Base-by-base conservation (phyloP, 2,888 invertebrate genomes). In the Acrobasis repandana region DNA sequence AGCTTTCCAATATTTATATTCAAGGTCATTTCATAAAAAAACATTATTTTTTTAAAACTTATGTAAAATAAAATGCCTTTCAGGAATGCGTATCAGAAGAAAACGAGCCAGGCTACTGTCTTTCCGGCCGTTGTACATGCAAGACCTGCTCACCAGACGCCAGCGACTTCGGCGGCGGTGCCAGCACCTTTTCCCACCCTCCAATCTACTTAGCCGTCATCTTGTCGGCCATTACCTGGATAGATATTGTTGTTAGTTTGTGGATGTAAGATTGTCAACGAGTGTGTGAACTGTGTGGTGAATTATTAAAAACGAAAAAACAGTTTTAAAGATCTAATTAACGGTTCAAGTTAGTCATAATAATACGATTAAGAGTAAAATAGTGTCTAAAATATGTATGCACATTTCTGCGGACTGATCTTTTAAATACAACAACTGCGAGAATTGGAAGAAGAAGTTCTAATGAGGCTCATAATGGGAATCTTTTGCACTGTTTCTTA, bases 71-170 rank as follows among this genome's bases (percentile, higher is more conserved):
- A 43, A 14, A 38, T 18, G 18, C 34, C 46, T 67, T 69, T 9
- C 75, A 93, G 93, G 92, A 93, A 80, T 93, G 92, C 61, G 86
- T 91, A 1, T 89, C 86, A 1, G 92, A 92, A 63, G 88, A 89
- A 65, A 83, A 88, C 50, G 89, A 91, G 63, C 90, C 87, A 0
- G 92, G 92, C 0, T 90, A 87, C 74, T 92, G 93, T 65, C 73
- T 86, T 0, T 73, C 83, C 0, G 91, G 90, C 0, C 82, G 86
- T 18, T 93, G 93, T 68, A 91, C 90, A 0, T 93, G 93, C 73
- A 86, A 88, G 71, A 90, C 82, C 0, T 93, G 92, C 61, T 73
- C 83, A 0, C 91, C 91, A 0, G 89, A 91, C 65, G 86, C 87
- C 0, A 77, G 74, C 9, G 91, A 90, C 70, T 91, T 89, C 64